phyloP scores from a whole-genome alignment of 2,797 vertebrate genomes.

The Myripristis murdjan region DNA sequence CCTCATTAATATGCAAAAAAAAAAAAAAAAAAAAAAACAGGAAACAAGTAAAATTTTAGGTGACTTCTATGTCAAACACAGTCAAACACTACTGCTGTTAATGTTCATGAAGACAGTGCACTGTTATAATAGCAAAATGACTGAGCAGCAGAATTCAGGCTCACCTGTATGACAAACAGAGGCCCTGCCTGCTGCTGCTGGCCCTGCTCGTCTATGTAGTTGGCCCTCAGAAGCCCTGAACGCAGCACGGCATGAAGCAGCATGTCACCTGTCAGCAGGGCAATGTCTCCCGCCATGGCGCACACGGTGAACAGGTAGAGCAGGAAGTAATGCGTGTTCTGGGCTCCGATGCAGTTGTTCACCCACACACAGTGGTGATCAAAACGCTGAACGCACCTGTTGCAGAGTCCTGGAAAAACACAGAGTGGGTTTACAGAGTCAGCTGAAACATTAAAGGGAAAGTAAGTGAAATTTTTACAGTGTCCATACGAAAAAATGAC shows the following conservation, averaged over 20 bases:
- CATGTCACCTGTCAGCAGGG: slow-evolving; percentile 82
- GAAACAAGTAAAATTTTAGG: no score
- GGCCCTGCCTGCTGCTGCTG: slow-evolving; percentile 82
- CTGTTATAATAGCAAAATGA: background rate
- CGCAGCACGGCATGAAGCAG: slow-evolving; percentile 85
- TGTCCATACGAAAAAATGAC: no score
- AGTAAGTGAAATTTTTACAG: no score
- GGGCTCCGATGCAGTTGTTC: slow-evolving; percentile 95
- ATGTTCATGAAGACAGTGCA: background rate
- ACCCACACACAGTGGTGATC: slow-evolving; percentile 99
- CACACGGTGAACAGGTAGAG: slow-evolving; percentile 90
- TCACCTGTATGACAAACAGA: slow-evolving; percentile 90
- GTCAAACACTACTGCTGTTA: no score
- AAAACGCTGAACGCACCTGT: slow-evolving; percentile 92
- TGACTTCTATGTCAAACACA: no score
- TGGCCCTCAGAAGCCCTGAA: slow-evolving; percentile 82
- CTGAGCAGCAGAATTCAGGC: background rate
- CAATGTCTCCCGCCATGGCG: slow-evolving; percentile 81
- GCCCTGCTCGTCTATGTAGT: slow-evolving; percentile 87
- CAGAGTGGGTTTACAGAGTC: background rate
- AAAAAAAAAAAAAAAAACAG: no score
- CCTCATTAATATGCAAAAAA: no score
- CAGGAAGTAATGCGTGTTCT: slow-evolving; percentile 90
- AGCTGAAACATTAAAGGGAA: no score
- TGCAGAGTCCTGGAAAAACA: slow-evolving; percentile 89